Evolutionary conservation across 2,797 vertebrate species (phyloP).

Genomic region (Cichlasoma orientale): DNA sequence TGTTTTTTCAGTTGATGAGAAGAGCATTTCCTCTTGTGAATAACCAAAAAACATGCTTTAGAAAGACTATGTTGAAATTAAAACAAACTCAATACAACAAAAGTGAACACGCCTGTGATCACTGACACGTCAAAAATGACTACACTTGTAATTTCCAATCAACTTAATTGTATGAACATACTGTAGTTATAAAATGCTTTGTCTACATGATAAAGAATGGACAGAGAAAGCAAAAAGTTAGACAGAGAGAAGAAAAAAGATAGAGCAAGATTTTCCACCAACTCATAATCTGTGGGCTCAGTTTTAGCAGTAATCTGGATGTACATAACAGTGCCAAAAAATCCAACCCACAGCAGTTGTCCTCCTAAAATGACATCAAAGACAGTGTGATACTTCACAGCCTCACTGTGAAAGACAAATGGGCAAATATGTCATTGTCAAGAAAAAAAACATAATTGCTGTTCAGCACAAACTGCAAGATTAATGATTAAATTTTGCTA

Average conservation of each 20-base stretch:
- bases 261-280: not conserved
- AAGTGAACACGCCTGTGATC: not conserved
- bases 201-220: not conserved
- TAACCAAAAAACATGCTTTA: not conserved
- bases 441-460: not conserved
- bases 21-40: not conserved
- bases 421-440: not conserved
- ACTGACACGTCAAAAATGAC: not conserved
- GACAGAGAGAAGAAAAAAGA: not conserved
- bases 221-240: not conserved
- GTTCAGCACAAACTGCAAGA: not conserved
- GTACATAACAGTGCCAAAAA: not conserved
- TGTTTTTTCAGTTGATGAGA: not conserved
- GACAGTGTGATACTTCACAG: not conserved
- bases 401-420: not conserved
- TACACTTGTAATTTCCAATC: not conserved
- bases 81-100: not conserved
- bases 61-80: not conserved
- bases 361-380: not conserved
- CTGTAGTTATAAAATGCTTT: not conserved
- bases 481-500: not conserved
- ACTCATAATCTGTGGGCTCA: not conserved
- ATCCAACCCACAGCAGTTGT: not conserved
- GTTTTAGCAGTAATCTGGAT: not conserved
- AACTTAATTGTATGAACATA: not conserved